Percentiles rank a stretch among this genome's conserved stretches.
Conservation (phyloP, 2,888 invertebrate genomes). For the Dascillus cervinus region DNA sequence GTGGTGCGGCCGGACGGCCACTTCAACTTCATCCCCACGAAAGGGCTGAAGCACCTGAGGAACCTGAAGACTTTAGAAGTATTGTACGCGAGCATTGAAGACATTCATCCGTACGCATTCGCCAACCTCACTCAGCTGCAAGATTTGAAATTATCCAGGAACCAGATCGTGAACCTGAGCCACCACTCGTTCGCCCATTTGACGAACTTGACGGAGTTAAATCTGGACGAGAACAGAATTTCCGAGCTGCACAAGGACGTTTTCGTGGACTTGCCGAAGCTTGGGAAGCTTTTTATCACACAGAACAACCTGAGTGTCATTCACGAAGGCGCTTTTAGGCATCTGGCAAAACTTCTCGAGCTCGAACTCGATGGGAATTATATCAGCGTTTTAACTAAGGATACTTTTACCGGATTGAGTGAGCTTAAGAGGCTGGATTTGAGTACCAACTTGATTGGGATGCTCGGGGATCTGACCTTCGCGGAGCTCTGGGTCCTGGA, state of each 20-base stretch:
- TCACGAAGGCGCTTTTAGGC: constrained; percentile 75
- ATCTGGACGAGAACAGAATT: constrained; percentile 69
- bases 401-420: constrained; percentile 69
- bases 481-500: constrained; percentile 67
- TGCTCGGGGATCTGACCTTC: constrained; percentile 73
- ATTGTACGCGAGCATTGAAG: constrained; percentile 63
- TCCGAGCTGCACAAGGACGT: constrained; percentile 64
- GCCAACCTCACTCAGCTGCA: constrained; percentile 63
- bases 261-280: constrained; percentile 63
- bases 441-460: constrained; percentile 65
- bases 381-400: constrained; percentile 65
- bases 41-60: constrained; percentile 58
- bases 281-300: constrained; percentile 70
- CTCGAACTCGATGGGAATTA: constrained; percentile 75
- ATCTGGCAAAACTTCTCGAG: constrained; percentile 65
- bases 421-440: constrained; percentile 67
- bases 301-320: constrained; percentile 79
- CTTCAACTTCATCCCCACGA: constrained; percentile 63
- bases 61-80: constrained; percentile 61
- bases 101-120: constrained; percentile 64
- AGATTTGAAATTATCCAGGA: constrained; percentile 60
- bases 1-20: constrained; percentile 62
- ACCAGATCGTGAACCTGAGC: constrained; percentile 60
- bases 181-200: constrained; percentile 67
- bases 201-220: constrained; percentile 58